Base-by-base conservation (phyloP, 1,140 invertebrate genomes). In the Liolophura sinensis region DNA sequence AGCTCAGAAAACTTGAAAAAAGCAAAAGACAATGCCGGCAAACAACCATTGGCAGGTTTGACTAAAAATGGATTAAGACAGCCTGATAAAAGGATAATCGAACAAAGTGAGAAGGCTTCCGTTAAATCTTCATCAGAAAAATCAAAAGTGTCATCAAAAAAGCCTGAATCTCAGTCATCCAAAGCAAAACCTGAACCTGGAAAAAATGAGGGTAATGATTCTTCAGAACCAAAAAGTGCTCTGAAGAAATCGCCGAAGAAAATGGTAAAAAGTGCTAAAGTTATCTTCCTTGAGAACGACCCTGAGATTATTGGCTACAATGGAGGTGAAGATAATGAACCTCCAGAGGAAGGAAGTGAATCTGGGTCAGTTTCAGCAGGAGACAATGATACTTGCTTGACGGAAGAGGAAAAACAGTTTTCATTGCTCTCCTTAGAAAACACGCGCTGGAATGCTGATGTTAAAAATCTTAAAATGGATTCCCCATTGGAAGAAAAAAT, bases 391-490 rank as follows among this genome's bases (percentile, higher is more conserved):
- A 54, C 76, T 22, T 65, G 71, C 1, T 72, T 80, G 27, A 79
- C 78, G 12, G 75, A 79, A 25, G 77, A 79, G 56, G 80, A 82
- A 57, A 78, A 79, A 58, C 73, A 79, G 24, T 78, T 79, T 70
- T 75, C 78, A 22, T 61, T 80, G 22, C 67, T 77, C 56, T 73
- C 80, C 5, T 66, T 80, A n/a, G 75, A 80, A 48, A 82, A 82
- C 56, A 82, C 78, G 5, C 24, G 77, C 16, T 80, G 75, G 76
- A 82, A 82, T 67, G 72, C 75, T 12, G 74, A 77, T 56, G 61
- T 71, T 27, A 56, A 72, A 48, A 80, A 82, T 69, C 62, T 80
- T 4, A 69, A 70, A 57, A 64, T 57, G 60, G 9, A 27, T 56
- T 57, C 46, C 40, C 27, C 15, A 18, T 16, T 15, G 52, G 60